phyloP scores from a whole-genome alignment of 2,113 vertebrate genomes.

The Charadrius vociferus region DNA sequence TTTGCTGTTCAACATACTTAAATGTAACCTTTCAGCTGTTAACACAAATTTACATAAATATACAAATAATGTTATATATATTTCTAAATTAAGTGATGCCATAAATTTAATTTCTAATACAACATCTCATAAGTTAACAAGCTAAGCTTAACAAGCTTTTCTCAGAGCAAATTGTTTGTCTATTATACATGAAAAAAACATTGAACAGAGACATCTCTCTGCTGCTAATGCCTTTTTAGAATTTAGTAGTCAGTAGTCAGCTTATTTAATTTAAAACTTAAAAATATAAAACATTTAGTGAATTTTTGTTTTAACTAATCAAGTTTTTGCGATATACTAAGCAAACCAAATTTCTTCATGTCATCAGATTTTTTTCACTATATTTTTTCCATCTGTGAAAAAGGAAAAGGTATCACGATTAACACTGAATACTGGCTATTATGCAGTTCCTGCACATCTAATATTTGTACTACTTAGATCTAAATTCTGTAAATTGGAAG shows the following conservation, averaged over 20 bases:
- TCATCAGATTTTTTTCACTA: not conserved
- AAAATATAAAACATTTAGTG: not conserved
- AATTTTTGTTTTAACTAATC: not conserved
- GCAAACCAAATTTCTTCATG: not conserved
- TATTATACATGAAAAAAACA: not conserved
- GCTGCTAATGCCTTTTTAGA: not conserved
- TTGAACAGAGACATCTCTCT: not conserved
- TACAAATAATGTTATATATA: not conserved
- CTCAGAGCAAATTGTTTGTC: not conserved
- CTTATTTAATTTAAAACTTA: not conserved
- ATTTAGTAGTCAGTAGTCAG: not conserved
- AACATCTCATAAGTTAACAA: not conserved
- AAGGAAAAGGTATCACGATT: not conserved
- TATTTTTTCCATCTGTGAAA: not conserved
- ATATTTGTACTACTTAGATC: not conserved
- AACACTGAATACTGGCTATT: not conserved
- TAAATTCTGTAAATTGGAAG: not conserved
- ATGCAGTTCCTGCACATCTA: not conserved
- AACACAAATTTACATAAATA: not conserved
- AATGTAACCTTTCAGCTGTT: not conserved
- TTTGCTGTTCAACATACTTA: not conserved
- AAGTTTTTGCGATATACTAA: not conserved
- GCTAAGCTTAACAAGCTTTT: not conserved
- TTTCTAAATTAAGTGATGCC: not conserved
- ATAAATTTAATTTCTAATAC: not conserved